These are phyloP conservation scores for Prionchulus punctatus DNA, from an alignment of 2,888 invertebrate species.

Conservation along the genomic window DNA sequence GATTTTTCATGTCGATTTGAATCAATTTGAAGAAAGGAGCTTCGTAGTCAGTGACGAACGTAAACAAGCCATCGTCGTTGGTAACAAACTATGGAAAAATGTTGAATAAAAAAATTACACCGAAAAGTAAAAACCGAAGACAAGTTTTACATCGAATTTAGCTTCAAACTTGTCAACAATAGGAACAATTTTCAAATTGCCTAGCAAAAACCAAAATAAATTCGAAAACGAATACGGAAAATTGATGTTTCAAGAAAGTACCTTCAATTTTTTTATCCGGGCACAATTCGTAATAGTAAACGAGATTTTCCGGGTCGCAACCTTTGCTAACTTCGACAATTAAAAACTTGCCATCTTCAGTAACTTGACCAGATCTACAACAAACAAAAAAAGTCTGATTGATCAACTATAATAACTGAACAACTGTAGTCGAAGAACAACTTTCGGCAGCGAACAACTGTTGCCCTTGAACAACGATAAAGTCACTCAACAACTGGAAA, in stretches of 20 bases:
- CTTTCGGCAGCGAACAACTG: too few species aligned
- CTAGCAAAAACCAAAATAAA: slow-evolving; percentile 18
- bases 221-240: too few species aligned
- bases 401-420: too few species aligned
- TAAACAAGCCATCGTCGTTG: slow-evolving; percentile 61
- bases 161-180: slow-evolving; percentile 76
- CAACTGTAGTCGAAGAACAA: too few species aligned
- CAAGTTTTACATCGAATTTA: slow-evolving; percentile 60
- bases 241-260: too few species aligned
- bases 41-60: slow-evolving; percentile 79
- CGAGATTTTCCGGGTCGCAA: slow-evolving; percentile 67
- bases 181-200: slow-evolving; percentile 54
- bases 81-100: slow-evolving; percentile 57
- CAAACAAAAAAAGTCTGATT: neutral
- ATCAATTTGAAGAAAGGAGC: slow-evolving; percentile 79
- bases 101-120: neutral
- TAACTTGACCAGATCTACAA: slow-evolving; percentile 42
- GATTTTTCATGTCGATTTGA: slow-evolving; percentile 45
- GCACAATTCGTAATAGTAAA: slow-evolving; percentile 64
- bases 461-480: too few species aligned
- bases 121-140: neutral
- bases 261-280: slow-evolving; percentile 29
- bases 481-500: too few species aligned
- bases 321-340: slow-evolving; percentile 65
- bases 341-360: slow-evolving; percentile 76